These are phyloP conservation scores for Poicephalus gulielmi DNA, from an alignment of 2,113 vertebrate species.

Conservation along the genomic window DNA sequence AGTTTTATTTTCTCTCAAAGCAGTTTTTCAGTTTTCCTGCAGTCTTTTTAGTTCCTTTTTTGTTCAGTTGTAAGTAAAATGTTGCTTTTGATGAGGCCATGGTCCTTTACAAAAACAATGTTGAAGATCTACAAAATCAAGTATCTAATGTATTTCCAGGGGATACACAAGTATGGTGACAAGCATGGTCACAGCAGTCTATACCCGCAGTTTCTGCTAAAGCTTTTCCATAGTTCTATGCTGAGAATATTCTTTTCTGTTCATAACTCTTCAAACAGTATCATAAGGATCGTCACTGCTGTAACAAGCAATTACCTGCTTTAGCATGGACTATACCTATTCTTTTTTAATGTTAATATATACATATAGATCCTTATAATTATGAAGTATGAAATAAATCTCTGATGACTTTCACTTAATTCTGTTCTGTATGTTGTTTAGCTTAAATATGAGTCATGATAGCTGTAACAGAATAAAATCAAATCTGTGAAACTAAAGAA, in stretches of 20 bases:
- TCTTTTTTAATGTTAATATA: background rate
- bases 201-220: background rate
- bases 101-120: background rate
- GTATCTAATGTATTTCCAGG: background rate
- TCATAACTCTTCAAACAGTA: background rate
- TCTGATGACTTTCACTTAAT: background rate
- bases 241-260: background rate
- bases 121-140: background rate
- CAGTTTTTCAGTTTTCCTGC: background rate
- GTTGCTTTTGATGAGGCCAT: background rate
- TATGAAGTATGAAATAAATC: background rate
- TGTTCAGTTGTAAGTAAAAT: background rate
- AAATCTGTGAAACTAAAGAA: background rate
- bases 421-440: background rate
- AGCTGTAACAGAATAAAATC: background rate
- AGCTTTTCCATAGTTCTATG: rapidly evolving
- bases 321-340: background rate
- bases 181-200: background rate
- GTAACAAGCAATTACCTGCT: background rate
- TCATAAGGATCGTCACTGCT: background rate
- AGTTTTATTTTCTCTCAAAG: background rate
- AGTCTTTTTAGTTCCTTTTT: background rate
- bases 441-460: background rate
- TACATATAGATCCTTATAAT: background rate
- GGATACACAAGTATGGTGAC: background rate